These are phyloP conservation scores for Otis tarda DNA, from an alignment of 2,113 vertebrate genomes.

Conservation along the genomic window DNA sequence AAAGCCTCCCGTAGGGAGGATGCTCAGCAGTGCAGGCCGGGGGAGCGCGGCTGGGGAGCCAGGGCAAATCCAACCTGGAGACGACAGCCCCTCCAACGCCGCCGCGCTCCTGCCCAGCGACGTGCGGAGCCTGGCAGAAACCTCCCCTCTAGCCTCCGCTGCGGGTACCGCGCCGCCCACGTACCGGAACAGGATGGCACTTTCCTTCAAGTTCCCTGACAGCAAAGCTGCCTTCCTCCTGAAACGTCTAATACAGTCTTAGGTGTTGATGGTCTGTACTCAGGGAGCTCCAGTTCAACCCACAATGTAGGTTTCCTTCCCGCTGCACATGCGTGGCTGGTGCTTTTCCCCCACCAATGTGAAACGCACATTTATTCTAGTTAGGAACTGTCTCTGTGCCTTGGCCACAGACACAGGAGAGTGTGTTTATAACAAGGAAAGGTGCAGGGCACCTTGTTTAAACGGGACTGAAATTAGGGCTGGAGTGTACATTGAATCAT, in stretches of 20 bases:
- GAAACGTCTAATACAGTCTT: not conserved
- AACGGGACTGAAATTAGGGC: constrained; percentile 29
- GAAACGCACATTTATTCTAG: constrained; percentile 1
- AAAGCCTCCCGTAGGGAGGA: constrained; percentile 21
- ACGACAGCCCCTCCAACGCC: not conserved
- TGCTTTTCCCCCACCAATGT: not conserved
- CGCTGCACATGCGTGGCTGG: not conserved
- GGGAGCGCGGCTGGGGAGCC: constrained; percentile 10
- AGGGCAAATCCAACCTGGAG: not conserved
- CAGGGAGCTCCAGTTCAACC: not conserved
- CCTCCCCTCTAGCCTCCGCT: not conserved
- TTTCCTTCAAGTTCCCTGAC: not conserved
- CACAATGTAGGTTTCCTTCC: not conserved
- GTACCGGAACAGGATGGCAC: fast-evolving
- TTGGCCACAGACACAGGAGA: not conserved
- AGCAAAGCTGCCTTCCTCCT: not conserved
- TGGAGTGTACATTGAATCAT: not conserved
- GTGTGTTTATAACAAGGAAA: not conserved
- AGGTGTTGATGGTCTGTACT: not conserved
- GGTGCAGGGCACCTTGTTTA: constrained; percentile 29
- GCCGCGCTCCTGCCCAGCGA: not conserved
- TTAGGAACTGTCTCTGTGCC: not conserved
- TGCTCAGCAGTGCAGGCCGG: constrained; percentile 21
- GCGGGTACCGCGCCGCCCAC: not conserved
- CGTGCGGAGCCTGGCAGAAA: not conserved